These are phyloP conservation scores for Gallinago stenura DNA, from an alignment of 2,797 vertebrate genomes.

Conservation along the genomic window DNA sequence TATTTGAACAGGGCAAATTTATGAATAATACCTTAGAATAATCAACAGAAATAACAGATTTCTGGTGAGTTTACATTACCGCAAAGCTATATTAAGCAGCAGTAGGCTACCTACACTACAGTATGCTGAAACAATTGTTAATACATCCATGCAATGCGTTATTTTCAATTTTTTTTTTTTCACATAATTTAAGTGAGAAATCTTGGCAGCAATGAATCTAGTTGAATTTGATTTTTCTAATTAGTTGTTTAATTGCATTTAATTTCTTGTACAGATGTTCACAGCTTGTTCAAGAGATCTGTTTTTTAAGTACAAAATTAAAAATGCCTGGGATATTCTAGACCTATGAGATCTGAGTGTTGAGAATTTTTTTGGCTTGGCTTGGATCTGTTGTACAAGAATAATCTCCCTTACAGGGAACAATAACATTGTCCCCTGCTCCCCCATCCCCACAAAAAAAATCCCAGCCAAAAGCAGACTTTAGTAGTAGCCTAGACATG, in stretches of 20 bases:
- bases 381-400: neutral
- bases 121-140: neutral
- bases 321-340: neutral
- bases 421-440: neutral
- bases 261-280: neutral
- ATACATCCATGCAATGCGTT: neutral
- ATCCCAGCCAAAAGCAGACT: neutral
- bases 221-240: neutral
- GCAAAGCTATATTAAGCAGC: neutral
- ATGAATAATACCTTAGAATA: neutral
- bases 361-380: neutral
- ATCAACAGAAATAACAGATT: neutral
- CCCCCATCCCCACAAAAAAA: neutral
- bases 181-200: neutral
- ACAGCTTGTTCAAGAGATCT: neutral
- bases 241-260: neutral
- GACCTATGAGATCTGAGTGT: neutral
- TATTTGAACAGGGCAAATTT: neutral
- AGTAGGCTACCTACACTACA: neutral
- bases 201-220: neutral
- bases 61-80: neutral
- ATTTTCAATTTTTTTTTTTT: neutral
- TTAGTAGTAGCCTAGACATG: neutral
- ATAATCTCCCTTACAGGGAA: neutral
- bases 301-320: neutral